Evolutionary conservation across 2,888 invertebrate species (phyloP).

Genomic region (Scaptomyza tumidula): DNA sequence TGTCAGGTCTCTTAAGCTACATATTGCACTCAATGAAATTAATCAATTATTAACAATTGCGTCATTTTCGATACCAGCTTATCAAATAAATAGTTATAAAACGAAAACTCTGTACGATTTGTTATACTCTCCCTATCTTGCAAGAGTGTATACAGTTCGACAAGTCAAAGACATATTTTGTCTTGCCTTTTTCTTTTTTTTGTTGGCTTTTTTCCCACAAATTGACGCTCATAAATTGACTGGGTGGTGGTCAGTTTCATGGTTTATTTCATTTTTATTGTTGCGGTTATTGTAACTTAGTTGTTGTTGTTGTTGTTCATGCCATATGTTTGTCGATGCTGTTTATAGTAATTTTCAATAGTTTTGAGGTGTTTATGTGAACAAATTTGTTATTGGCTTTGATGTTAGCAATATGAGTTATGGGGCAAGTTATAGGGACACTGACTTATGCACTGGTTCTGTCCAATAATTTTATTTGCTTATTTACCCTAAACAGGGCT

Average conservation of each 20-base stretch:
- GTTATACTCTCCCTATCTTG: too few relatives aligned
- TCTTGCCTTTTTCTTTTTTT: background rate
- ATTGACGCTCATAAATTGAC: slow-evolving; percentile 67
- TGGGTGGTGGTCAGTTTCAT: slow-evolving; percentile 47
- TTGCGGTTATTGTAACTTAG: slow-evolving; percentile 22
- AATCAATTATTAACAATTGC: background rate
- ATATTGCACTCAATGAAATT: background rate
- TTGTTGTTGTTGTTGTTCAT: slow-evolving; percentile 34
- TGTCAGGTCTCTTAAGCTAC: background rate
- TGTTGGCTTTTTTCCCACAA: slow-evolving; percentile 33
- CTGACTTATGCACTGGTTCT: too few relatives aligned
- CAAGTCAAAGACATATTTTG: background rate
- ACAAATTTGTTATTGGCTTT: too few relatives aligned
- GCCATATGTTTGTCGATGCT: slow-evolving; percentile 40
- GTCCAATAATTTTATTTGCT: too few relatives aligned
- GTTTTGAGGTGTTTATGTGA: slow-evolving; percentile 63
- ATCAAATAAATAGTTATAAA: background rate
- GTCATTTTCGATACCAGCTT: background rate
- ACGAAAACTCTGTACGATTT: background rate
- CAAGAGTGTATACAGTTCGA: slow-evolving; percentile 1
- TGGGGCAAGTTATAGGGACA: slow-evolving; percentile 5
- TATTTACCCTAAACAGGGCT: background rate
- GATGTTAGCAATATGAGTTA: background rate
- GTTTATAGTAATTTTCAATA: slow-evolving; percentile 73
- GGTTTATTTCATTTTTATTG: slow-evolving; percentile 21